Percentiles rank a stretch among this genome's conserved stretches.
These are phyloP conservation scores for Pachycephala philippinensis DNA, from an alignment of 2,113 vertebrate species.

Conservation along the genomic window DNA sequence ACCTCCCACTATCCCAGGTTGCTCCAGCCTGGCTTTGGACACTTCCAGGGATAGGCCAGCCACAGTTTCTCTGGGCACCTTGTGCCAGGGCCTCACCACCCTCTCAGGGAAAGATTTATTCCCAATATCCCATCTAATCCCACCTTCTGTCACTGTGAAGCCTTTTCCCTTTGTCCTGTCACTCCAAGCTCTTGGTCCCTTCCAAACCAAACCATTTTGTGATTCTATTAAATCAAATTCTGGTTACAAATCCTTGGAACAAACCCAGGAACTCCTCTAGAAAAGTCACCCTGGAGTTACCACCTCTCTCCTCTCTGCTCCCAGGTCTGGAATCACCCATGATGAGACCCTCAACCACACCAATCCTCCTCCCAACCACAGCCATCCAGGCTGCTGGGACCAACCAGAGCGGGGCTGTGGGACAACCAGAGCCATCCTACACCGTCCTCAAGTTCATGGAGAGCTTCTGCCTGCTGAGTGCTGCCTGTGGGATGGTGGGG, in stretches of 20 bases:
- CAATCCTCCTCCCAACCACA: not conserved
- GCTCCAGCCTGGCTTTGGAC: not conserved
- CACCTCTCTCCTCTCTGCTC: not conserved
- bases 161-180: not conserved
- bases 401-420: not conserved
- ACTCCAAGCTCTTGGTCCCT: not conserved
- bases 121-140: not conserved
- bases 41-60: not conserved
- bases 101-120: not conserved
- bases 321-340: not conserved
- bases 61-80: not conserved
- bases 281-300: not conserved
- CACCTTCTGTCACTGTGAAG: not conserved
- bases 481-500: slow-evolving; percentile 68
- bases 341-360: not conserved
- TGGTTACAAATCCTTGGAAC: not conserved
- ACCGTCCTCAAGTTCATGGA: slow-evolving; percentile 47
- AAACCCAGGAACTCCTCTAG: not conserved
- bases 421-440: not conserved
- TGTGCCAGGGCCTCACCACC: not conserved
- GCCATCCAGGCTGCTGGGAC: not conserved
- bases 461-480: slow-evolving; percentile 67
- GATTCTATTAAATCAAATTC: not conserved
- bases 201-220: not conserved
- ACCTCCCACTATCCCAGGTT: not conserved